Base-by-base conservation (phyloP, 2,888 invertebrate genomes). In the Torymus auratus region DNA sequence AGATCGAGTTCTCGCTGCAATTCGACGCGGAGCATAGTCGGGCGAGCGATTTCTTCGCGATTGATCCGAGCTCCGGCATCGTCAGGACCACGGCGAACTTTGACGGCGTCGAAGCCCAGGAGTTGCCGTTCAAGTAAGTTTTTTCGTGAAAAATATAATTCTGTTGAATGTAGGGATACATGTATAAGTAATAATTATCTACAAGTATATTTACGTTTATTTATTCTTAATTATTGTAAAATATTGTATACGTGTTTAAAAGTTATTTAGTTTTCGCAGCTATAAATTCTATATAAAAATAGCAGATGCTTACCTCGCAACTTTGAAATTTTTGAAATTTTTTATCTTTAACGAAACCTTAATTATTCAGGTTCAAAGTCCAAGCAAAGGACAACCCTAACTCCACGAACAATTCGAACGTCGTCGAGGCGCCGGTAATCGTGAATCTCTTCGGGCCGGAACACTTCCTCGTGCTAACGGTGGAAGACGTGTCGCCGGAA, bases 371-470 rank as follows among this genome's bases (percentile, higher is more conserved):
- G n/a, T 85, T 92, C 85, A 92, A 86, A 83, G 92, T 92, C 80
- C 92, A 89, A 84, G 94, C 92, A 78, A 92, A 94, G 72, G 96
- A 96, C 87, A 95, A 96, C 88, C 96, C 96, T 1, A 94, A 93
- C 78, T 92, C 93, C 0, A 92, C 92, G 0, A 92, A 91, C 64
- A 93, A 94, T 85, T 94, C 93, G 83, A 94, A 95, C 85, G 92
- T 93, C 60, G 94, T 94, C 0, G 92, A 93, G 75, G 93, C 94
- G 17, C 92, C 94, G 58, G 93, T 96, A 82, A 93, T 95, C 87
- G 94, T 96, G 62, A 98, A 98, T 89, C 92, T 97, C 7, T 94
- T 98, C 50, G 94, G 94, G 80, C 94, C 95, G 85, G 93, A 94
- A 3, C 94, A 97, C 88, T 94, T 97, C 67, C 92, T 98, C 91